Evolutionary conservation across 1,140 invertebrate species (phyloP).

Genomic region (Drosophila sulfurigaster): DNA sequence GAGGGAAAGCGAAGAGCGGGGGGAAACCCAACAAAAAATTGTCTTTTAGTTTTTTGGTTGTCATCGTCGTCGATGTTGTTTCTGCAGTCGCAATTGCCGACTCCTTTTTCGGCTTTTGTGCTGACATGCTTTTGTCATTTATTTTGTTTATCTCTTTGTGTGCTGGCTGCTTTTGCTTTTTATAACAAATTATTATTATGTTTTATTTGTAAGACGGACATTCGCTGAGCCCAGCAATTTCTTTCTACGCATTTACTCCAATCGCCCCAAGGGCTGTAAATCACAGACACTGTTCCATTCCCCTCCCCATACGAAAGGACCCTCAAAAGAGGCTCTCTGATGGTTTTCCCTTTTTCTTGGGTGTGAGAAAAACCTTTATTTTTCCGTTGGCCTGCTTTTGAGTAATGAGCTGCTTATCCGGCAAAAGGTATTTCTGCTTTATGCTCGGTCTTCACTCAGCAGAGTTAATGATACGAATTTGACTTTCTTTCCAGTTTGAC

Average conservation of each 20-base stretch:
- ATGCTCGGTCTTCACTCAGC: slow-evolving; percentile 8
- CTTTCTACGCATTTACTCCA: slow-evolving; percentile 27
- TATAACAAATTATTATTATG: slow-evolving; percentile 83
- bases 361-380: slow-evolving; percentile 2
- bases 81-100: slow-evolving; percentile 14
- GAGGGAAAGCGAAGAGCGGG: neutral
- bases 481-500: slow-evolving; percentile 23
- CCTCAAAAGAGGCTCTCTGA: slow-evolving; percentile 18
- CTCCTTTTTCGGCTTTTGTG: slow-evolving; percentile 49
- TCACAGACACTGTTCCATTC: slow-evolving; percentile 41
- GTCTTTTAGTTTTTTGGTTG: slow-evolving; percentile 62
- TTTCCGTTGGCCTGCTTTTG: slow-evolving; percentile 53
- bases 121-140: slow-evolving; percentile 82
- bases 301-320: neutral
- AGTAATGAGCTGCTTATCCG: slow-evolving; percentile 80
- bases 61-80: neutral
- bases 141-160: slow-evolving; percentile 76
- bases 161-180: slow-evolving; percentile 52
- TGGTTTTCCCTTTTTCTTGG: slow-evolving; percentile 23
- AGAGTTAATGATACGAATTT: slow-evolving; percentile 65
- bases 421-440: slow-evolving; percentile 59
- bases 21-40: slow-evolving; percentile 40
- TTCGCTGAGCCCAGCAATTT: slow-evolving; percentile 76
- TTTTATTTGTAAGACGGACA: slow-evolving; percentile 57
- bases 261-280: slow-evolving; percentile 49